phyloP scores from a whole-genome alignment of 2,888 invertebrate genomes.

The Globia sparganii region DNA sequence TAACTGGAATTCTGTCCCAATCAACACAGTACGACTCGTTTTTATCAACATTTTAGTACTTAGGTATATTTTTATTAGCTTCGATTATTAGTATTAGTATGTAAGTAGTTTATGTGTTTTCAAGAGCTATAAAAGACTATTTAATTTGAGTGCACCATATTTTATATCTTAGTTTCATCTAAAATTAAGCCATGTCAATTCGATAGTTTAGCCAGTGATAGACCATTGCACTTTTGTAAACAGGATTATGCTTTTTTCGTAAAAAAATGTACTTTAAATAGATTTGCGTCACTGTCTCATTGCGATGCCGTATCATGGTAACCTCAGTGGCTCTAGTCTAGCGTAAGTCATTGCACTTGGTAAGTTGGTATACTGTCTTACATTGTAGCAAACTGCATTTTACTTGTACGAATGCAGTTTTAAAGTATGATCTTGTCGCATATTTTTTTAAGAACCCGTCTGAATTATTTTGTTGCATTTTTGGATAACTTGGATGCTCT shows the following conservation, averaged over 20 bases:
- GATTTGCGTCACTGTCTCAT: background rate
- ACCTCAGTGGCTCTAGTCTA: conserved; percentile 14
- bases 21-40: conserved; percentile 23
- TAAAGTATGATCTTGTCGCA: background rate
- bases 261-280: background rate
- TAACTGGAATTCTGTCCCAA: conserved; percentile 29
- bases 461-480: background rate
- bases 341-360: conserved; percentile 43
- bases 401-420: conserved; percentile 21
- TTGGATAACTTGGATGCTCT: background rate
- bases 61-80: conserved; percentile 13
- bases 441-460: background rate
- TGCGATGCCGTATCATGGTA: background rate
- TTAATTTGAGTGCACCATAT: background rate
- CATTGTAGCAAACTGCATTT: conserved; percentile 45
- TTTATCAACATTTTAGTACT: conserved; percentile 21
- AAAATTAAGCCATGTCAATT: conserved; percentile 3
- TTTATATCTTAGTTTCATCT: background rate
- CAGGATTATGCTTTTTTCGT: conserved; percentile 3
- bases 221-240: conserved; percentile 10
- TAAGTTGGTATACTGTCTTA: conserved; percentile 24
- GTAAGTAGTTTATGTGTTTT: conserved; percentile 1
- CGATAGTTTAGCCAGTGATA: background rate
- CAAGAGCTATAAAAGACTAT: background rate
- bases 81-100: conserved; percentile 7